A percentile compares a stretch with the other conserved stretches of the same genome.
Evolutionary conservation across 2,888 invertebrate species (phyloP).

Genomic region (Agrypnus murinus): DNA sequence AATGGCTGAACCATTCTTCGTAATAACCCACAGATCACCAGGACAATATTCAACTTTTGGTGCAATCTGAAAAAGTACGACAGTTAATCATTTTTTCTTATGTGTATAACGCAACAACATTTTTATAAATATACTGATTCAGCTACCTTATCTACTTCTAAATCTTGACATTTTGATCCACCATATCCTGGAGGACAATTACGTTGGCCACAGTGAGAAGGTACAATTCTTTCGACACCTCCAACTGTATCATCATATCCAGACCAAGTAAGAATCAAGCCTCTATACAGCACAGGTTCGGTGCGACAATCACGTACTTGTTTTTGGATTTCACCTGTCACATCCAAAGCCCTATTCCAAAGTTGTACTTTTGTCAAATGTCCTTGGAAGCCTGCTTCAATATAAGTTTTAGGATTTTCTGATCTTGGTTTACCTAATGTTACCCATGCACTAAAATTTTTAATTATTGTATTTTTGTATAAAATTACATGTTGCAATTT

Average conservation of each 20-base stretch:
- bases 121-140: too few relatives aligned
- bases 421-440: conserved; percentile 92
- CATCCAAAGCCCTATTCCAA: conserved; percentile 93
- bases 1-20: conserved; percentile 91
- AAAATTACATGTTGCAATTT: conserved; percentile 27
- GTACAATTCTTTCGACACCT: conserved; percentile 92
- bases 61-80: conserved; percentile 74
- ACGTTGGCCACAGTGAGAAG: conserved; percentile 93
- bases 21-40: conserved; percentile 95
- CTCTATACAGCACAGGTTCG: conserved; percentile 91
- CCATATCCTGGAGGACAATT: conserved; percentile 91
- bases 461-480: conserved; percentile 12
- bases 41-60: conserved; percentile 94
- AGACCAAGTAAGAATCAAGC: conserved; percentile 92
- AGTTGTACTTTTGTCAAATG: conserved; percentile 95
- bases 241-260: conserved; percentile 93
- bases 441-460: conserved; percentile 86
- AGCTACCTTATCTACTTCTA: conserved; percentile 86
- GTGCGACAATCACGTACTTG: conserved; percentile 95
- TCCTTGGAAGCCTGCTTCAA: conserved; percentile 96
- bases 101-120: too few relatives aligned
- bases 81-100: too few relatives aligned
- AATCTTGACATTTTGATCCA: conserved; percentile 88
- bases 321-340: conserved; percentile 93
- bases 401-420: conserved; percentile 86